Evolutionary conservation across 2,888 invertebrate genomes (phyloP).

Genomic region (Calliphora vomitoria): DNA sequence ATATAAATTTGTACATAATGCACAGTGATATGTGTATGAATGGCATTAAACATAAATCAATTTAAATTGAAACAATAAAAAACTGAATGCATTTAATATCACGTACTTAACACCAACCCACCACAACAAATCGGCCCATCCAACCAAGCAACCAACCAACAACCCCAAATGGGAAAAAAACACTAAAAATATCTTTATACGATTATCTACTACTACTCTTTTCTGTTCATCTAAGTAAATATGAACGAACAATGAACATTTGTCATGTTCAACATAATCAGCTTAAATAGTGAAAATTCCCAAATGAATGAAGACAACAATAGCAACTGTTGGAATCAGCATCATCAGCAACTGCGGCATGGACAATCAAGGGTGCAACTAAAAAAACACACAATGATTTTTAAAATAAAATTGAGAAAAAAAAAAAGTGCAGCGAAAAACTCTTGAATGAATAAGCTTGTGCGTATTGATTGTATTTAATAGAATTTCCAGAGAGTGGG

Average conservation of each 20-base stretch:
- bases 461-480: conserved; percentile 1
- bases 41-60: conserved; percentile 70
- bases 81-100: conserved; percentile 65
- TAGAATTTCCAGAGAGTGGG: conserved; percentile 35
- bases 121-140: conserved; percentile 63
- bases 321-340: conserved; percentile 36
- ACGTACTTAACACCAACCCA: conserved; percentile 72
- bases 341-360: conserved; percentile 38
- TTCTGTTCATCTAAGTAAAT: conserved; percentile 66
- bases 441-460: conserved; percentile 16
- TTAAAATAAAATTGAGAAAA: conserved; percentile 21
- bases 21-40: conserved; percentile 1
- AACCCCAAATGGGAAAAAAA: conserved; percentile 60
- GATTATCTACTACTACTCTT: conserved; percentile 54
- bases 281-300: conserved; percentile 74
- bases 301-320: conserved; percentile 67
- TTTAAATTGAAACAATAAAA: conserved; percentile 74
- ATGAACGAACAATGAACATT: conserved; percentile 70
- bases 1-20: conserved; percentile 13
- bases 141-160: conserved; percentile 45
- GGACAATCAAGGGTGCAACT: conserved; percentile 63
- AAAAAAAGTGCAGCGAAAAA: conserved; percentile 16
- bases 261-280: conserved; percentile 74
- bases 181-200: conserved; percentile 50
- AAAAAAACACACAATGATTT: conserved; percentile 32